A percentile compares a stretch with the other conserved stretches of the same genome.
Conservation (phyloP, 2,888 invertebrate species). For the Ennomos erosarius region DNA sequence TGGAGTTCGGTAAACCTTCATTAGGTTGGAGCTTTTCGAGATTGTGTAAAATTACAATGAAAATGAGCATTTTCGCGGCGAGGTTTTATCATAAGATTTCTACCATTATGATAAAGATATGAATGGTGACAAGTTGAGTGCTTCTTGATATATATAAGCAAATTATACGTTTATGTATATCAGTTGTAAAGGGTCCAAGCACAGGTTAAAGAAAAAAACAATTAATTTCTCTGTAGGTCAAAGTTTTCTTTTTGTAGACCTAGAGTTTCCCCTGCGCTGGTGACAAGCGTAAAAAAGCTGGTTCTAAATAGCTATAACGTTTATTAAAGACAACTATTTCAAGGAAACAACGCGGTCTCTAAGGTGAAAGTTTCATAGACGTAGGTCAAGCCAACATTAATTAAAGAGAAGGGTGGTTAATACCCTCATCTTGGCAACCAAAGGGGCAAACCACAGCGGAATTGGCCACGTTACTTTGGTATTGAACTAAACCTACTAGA, state of each 20-base stretch:
- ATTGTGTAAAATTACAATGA: not conserved
- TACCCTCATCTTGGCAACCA: constrained; percentile 40
- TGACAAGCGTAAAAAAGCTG: not conserved
- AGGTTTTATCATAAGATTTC: not conserved
- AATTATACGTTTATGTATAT: no score
- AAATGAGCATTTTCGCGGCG: not conserved
- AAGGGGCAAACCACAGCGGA: constrained; percentile 36
- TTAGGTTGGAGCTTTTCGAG: constrained; percentile 13
- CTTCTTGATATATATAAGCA: no score
- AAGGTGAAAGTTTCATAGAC: constrained; percentile 54
- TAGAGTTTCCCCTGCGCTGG: not conserved
- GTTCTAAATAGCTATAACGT: constrained; percentile 5
- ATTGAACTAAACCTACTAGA: constrained; percentile 23
- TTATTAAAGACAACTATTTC: constrained; percentile 19
- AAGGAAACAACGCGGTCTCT: constrained; percentile 18
- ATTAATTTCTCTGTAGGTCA: no score
- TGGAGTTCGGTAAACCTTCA: constrained; percentile 8
- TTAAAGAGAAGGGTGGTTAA: constrained; percentile 59
- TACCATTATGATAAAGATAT: no score
- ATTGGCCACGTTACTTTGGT: constrained; percentile 32
- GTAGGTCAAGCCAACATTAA: constrained; percentile 71
- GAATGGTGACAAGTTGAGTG: no score
- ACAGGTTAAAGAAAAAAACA: no score
- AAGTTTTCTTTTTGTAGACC: no score
- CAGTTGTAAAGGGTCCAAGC: no score